These are phyloP conservation scores for Exocentrus adspersus DNA, from an alignment of 2,888 invertebrate genomes.

Conservation along the genomic window DNA sequence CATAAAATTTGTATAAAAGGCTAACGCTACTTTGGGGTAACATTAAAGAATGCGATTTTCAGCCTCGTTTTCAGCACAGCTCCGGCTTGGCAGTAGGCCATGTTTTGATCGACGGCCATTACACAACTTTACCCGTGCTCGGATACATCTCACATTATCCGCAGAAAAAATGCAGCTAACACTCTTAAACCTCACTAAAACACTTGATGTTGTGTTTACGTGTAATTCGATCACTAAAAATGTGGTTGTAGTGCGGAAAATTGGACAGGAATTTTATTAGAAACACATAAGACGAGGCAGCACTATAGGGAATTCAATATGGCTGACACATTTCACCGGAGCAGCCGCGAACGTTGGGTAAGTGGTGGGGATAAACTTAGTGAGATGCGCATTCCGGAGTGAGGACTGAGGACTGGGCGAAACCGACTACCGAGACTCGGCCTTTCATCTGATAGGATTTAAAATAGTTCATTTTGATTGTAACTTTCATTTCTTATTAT, in stretches of 20 bases:
- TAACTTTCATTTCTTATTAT: no score
- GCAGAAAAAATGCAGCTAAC: slow-evolving; percentile 28
- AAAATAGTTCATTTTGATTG: not conserved
- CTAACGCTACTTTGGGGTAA: not conserved
- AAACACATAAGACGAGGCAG: slow-evolving; percentile 48
- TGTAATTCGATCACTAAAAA: slow-evolving; percentile 38
- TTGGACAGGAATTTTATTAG: slow-evolving; percentile 28
- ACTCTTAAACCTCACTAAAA: slow-evolving; percentile 39
- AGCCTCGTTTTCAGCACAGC: not conserved
- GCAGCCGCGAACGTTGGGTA: slow-evolving; percentile 36
- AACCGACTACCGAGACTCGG: no score
- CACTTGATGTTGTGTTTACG: slow-evolving; percentile 27
- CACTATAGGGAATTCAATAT: slow-evolving; percentile 61
- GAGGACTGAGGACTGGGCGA: no score
- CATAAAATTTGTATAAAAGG: no score
- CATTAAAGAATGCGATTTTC: no score
- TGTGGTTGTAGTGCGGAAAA: slow-evolving; percentile 26
- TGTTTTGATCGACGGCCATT: slow-evolving; percentile 48
- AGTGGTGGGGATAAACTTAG: slow-evolving; percentile 37
- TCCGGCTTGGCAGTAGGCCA: slow-evolving; percentile 39
- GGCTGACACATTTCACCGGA: slow-evolving; percentile 53
- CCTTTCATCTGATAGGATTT: not conserved
- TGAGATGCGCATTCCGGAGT: slow-evolving; percentile 38
- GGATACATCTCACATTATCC: slow-evolving; percentile 11
- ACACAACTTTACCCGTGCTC: slow-evolving; percentile 37